Evolutionary conservation across 2,888 invertebrate species (phyloP).

Genomic region (Thysanoteuthis rhombus): DNA sequence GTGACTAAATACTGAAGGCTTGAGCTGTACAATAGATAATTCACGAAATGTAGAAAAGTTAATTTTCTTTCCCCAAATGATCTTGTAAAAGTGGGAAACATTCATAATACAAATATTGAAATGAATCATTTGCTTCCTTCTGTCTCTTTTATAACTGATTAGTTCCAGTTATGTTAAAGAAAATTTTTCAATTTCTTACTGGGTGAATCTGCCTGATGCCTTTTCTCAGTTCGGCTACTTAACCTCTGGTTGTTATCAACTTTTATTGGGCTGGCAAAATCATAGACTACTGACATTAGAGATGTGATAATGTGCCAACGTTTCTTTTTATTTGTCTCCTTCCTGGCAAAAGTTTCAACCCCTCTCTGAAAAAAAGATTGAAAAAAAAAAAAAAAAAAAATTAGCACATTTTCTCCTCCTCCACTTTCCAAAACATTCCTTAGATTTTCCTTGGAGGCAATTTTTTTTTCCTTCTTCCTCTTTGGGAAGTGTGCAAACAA

Average conservation of each 20-base stretch:
- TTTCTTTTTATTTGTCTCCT: not conserved
- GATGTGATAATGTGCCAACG: not conserved
- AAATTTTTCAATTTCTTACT: not conserved
- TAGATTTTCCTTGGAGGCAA: not conserved
- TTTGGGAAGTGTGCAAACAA: not conserved
- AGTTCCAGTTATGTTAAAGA: too few relatives aligned
- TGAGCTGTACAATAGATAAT: too few relatives aligned
- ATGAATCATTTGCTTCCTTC: too few relatives aligned
- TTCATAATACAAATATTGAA: too few relatives aligned
- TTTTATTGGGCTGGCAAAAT: not conserved
- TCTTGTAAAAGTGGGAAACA: too few relatives aligned
- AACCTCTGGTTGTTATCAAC: not conserved
- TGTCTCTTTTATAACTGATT: too few relatives aligned
- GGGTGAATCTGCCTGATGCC: not conserved
- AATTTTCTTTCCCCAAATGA: too few relatives aligned
- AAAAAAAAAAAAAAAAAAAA: too few relatives aligned
- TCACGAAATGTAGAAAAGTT: too few relatives aligned
- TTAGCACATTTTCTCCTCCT: not conserved
- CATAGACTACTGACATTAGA: not conserved
- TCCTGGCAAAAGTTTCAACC: not conserved
- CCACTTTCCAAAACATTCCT: not conserved
- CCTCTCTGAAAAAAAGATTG: not conserved
- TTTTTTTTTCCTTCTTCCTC: not conserved
- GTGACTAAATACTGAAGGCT: too few relatives aligned
- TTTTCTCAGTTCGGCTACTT: not conserved